phyloP scores from a whole-genome alignment of 2,797 vertebrate genomes.

The Hoplostethus atlanticus region DNA sequence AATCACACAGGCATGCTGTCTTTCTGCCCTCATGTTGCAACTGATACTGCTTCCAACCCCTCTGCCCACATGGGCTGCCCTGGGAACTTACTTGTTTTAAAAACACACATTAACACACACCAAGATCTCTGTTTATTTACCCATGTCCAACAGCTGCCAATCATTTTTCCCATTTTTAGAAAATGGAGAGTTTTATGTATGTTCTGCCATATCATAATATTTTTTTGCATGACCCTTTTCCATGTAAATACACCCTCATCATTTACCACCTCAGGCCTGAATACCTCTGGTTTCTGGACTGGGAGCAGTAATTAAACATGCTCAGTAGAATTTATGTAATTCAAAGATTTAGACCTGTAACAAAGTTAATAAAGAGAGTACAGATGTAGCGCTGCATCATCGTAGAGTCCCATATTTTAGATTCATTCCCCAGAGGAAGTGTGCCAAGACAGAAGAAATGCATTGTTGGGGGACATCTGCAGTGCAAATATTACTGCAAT shows the following conservation, averaged over 20 bases:
- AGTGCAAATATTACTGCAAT: neutral
- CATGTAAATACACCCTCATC: constrained; percentile 36
- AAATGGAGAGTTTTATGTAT: constrained; percentile 58
- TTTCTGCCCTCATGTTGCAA: too few species aligned
- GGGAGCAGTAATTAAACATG: constrained; percentile 19
- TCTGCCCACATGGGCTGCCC: too few species aligned
- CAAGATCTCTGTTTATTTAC: constrained; percentile 69
- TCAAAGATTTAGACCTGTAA: constrained; percentile 20
- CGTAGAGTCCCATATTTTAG: constrained; percentile 13
- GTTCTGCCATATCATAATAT: constrained; percentile 49
- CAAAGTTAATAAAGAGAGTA: constrained; percentile 18
- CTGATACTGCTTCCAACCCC: too few species aligned
- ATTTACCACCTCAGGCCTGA: constrained; percentile 27
- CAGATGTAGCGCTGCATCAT: constrained; percentile 8
- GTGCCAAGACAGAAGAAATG: neutral
- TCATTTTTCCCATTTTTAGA: constrained; percentile 59
- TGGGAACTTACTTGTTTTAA: neutral
- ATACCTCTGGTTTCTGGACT: constrained; percentile 11
- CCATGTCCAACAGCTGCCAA: constrained; percentile 70
- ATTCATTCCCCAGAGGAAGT: constrained; percentile 1
- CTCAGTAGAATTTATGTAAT: constrained; percentile 23
- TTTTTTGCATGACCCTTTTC: constrained; percentile 62
- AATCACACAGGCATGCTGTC: constrained; percentile 10
- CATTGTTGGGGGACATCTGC: neutral
- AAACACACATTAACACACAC: constrained; percentile 41